Base-by-base conservation (phyloP, 2,888 invertebrate species). In the Smittia aterrima region DNA sequence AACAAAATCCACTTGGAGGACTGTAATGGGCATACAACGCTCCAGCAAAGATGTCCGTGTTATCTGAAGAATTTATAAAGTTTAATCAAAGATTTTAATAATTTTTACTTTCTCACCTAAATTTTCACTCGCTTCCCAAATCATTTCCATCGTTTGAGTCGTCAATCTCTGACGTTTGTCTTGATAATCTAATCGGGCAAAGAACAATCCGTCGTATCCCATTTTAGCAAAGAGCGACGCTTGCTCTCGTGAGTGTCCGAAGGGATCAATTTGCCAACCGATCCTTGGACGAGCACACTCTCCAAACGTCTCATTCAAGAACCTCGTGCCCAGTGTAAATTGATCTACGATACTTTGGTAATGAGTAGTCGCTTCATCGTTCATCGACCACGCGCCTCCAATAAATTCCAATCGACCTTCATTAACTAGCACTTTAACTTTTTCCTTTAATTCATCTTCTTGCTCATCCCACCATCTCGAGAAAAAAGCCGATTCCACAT, bases 191-290 rank as follows among this genome's bases (percentile, higher is more conserved):
- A 92, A 84, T 67, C 92, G 84, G 1, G 86, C 89, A 77, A 92
- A 86, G 78, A 92, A 91, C 0, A 91, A 79, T 1, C 89, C 91
- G 79, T 92, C 91, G 79, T 87, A 90, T 0, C 90, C 90, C 85
- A 90, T 86, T 79, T 88, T 86, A 0, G 87, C 86, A 6, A 87
- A 85, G 32, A 85, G 79, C 16, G 89, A 89, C 0, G 90, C 89
- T 77, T 89, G 88, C 79, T 92, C 91, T 20, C 58, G n/a, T 22
- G 58, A 58, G 79, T 94, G 94, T 0, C 94, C 94, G 79, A 94
- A 94, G 0, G 93, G 93, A 80, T 94, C 94, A 40, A 91, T 90
- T 79, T 91, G 93, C 93, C 93, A 93, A 0, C 88, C 93, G 7
- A 91, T 86, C 74, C 86, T 86, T 0, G 94, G 93, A 2, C 87